Conservation (phyloP, 2,797 vertebrate species). For the Triplophysa yarkandensis region DNA sequence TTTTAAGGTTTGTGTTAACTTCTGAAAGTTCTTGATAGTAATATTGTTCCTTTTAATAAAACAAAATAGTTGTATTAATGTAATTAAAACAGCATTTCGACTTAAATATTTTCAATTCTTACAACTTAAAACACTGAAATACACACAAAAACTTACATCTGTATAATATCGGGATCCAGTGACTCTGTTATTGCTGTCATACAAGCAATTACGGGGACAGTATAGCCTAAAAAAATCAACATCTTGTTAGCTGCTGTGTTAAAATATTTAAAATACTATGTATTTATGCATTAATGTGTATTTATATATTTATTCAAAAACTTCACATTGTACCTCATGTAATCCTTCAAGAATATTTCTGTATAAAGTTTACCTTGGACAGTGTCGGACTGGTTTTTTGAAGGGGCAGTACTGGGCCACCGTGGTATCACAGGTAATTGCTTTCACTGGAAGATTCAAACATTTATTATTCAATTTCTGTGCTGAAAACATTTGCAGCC, state of each 20-base stretch:
- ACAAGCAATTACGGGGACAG: constrained; percentile 90
- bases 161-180: constrained; percentile 88
- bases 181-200: constrained; percentile 81
- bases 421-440: constrained; percentile 90
- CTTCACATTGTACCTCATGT: neutral
- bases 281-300: neutral
- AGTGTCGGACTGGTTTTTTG: constrained; percentile 89
- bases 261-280: neutral
- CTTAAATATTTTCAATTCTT: neutral
- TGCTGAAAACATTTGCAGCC: neutral
- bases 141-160: constrained; percentile 83
- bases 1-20: too few relatives aligned
- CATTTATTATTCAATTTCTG: neutral
- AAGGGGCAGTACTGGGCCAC: constrained; percentile 91
- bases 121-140: neutral
- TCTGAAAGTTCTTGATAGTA: too few relatives aligned
- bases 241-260: neutral
- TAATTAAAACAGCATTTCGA: too few relatives aligned
- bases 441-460: constrained; percentile 80
- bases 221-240: constrained; percentile 80
- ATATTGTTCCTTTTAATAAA: too few relatives aligned
- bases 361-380: constrained; percentile 82
- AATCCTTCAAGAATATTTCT: neutral
- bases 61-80: too few relatives aligned
- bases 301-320: neutral